Conservation (phyloP, 2,888 invertebrate genomes). For the Cotesia congregata region DNA sequence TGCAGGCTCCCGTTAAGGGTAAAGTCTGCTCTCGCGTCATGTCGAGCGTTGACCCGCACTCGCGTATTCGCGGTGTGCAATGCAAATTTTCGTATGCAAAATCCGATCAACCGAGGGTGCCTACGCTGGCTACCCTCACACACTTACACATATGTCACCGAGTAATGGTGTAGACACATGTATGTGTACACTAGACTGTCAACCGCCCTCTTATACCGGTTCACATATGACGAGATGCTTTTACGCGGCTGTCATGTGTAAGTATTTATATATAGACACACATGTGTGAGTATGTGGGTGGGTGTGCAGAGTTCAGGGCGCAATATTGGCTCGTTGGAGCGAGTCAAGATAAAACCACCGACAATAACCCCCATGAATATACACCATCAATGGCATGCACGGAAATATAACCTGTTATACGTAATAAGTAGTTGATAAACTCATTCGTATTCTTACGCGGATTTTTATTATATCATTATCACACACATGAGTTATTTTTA, state of each 20-base stretch:
- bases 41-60: constrained; percentile 33
- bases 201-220: constrained; percentile 8
- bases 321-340: constrained; percentile 33
- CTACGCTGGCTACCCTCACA: background rate
- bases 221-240: background rate
- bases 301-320: constrained; percentile 15
- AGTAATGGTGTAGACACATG: background rate
- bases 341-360: constrained; percentile 34
- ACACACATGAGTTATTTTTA: constrained; percentile 1
- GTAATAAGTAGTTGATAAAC: constrained; percentile 35
- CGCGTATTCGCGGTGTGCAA: constrained; percentile 55
- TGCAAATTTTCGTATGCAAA: constrained; percentile 60
- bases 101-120: constrained; percentile 55
- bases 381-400: constrained; percentile 29
- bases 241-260: constrained; percentile 1
- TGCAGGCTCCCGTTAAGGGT: background rate
- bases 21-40: constrained; percentile 11
- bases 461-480: constrained; percentile 10
- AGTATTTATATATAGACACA: constrained; percentile 7
- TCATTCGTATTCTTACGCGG: constrained; percentile 18
- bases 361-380: constrained; percentile 36
- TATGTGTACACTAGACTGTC: background rate
- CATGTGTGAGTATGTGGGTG: background rate
- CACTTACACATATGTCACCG: constrained; percentile 7
- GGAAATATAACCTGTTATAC: constrained; percentile 29